phyloP scores from a whole-genome alignment of 2,888 invertebrate genomes.

The Drosophila demipolita region DNA sequence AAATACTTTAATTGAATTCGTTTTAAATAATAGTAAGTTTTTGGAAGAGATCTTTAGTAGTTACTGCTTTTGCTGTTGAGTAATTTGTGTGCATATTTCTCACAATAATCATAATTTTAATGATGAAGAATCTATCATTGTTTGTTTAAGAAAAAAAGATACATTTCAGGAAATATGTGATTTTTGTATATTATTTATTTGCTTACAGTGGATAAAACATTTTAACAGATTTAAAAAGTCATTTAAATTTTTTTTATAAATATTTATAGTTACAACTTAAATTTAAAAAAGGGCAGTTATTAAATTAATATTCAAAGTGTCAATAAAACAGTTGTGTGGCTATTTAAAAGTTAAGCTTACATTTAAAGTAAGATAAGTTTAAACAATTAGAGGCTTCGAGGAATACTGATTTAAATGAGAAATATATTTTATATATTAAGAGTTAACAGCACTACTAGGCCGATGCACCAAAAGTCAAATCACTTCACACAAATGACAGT shows the following conservation, averaged over 20 bases:
- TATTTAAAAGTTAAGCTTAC: no score
- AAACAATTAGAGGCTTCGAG: neutral
- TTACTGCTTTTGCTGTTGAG: neutral
- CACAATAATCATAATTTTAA: neutral
- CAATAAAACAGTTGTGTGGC: neutral
- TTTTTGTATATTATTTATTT: neutral
- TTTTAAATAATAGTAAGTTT: neutral
- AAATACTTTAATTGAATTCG: neutral
- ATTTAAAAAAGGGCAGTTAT: no score
- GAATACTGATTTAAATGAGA: neutral
- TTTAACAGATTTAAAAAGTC: neutral
- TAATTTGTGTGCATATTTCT: neutral
- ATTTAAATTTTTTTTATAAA: neutral
- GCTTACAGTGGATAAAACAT: no score
- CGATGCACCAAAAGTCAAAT: neutral
- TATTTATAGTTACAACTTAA: neutral
- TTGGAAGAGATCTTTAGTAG: neutral
- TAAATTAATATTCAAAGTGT: neutral
- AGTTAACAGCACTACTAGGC: neutral
- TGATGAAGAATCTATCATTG: neutral
- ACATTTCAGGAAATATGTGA: neutral
- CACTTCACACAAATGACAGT: conserved; percentile 30
- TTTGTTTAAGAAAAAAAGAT: neutral
- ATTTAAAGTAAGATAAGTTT: neutral
- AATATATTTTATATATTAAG: no score